Conservation (phyloP, 2,113 vertebrate species). For the Cyrtonyx montezumae region DNA sequence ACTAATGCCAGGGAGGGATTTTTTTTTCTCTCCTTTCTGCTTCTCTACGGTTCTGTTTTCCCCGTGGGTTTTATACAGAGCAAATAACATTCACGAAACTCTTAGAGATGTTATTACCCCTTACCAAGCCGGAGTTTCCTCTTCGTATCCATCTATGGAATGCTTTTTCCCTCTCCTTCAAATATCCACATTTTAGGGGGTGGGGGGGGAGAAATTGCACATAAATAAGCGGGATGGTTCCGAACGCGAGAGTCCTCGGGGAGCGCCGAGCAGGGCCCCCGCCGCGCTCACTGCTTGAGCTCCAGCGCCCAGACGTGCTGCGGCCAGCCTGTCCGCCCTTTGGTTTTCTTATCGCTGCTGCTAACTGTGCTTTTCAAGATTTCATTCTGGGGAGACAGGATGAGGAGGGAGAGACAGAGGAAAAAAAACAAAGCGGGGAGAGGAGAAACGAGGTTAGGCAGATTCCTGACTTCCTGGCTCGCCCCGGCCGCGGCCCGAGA, state of each 20-base stretch:
- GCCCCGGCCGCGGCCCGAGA: not conserved
- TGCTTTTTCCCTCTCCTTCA: conserved; percentile 86
- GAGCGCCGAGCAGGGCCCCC: conserved; percentile 33
- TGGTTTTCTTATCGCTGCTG: conserved; percentile 96
- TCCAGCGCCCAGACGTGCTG: conserved; percentile 99
- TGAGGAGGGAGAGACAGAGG: not conserved
- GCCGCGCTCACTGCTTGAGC: conserved; percentile 90
- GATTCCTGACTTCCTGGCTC: not conserved
- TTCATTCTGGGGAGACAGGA: conserved; percentile 84
- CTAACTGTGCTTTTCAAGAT: conserved; percentile 91
- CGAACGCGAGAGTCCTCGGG: conserved; percentile 79
- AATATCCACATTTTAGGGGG: conserved; percentile 81
- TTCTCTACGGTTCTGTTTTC: conserved; percentile 35
- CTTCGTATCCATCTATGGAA: conserved; percentile 87
- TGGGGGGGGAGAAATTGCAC: conserved; percentile 90
- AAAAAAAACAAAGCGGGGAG: not conserved
- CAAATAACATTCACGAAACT: conserved; percentile 81
- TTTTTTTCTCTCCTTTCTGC: not conserved
- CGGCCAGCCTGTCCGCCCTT: conserved; percentile 98
- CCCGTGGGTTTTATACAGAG: conserved; percentile 77
- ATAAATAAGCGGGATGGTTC: conserved; percentile 90
- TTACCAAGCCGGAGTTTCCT: conserved; percentile 88
- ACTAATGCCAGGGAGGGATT: conserved; percentile 78
- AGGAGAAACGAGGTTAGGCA: conserved; percentile 25
- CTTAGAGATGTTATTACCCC: conserved; percentile 79